These are phyloP conservation scores for Oncorhynchus masou DNA, from an alignment of 2,113 vertebrate species.

Conservation along the genomic window DNA sequence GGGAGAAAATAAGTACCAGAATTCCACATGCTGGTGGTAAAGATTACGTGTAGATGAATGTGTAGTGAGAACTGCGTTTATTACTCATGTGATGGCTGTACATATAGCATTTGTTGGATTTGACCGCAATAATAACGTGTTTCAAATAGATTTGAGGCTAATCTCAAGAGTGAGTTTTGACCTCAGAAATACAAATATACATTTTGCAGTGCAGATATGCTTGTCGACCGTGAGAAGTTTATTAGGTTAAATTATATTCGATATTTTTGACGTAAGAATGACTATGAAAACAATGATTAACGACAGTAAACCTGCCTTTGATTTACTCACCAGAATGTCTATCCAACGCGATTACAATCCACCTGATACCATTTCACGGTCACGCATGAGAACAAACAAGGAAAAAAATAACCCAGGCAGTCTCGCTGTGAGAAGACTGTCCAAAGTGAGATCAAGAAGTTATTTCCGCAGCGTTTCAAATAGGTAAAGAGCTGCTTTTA, in stretches of 20 bases:
- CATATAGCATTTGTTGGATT: neutral
- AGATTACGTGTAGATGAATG: neutral
- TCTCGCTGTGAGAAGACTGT: neutral
- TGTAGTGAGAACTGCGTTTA: neutral
- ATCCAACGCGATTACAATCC: slow-evolving; percentile 29
- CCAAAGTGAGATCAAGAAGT: neutral
- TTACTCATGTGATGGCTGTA: neutral
- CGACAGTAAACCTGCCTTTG: neutral
- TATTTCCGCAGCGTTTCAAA: neutral
- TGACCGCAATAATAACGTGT: neutral
- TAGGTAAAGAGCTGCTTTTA: neutral
- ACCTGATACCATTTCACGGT: slow-evolving; percentile 52
- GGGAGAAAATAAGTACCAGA: slow-evolving; percentile 20
- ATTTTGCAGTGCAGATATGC: neutral
- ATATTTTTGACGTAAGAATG: neutral
- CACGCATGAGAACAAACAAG: neutral
- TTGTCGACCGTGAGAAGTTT: neutral
- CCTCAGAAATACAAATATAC: neutral
- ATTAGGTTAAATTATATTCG: neutral
- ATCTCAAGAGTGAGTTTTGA: neutral
- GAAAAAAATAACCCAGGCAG: neutral
- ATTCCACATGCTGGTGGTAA: slow-evolving; percentile 2
- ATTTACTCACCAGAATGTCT: slow-evolving; percentile 33
- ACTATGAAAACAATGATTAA: neutral
- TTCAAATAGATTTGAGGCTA: neutral